A percentile compares a stretch with the other conserved stretches of the same genome.
Evolutionary conservation across 35 echinoderm and acorn worm species (phyloP).

Genomic region (Strongylocentrotus purpuratus): DNA sequence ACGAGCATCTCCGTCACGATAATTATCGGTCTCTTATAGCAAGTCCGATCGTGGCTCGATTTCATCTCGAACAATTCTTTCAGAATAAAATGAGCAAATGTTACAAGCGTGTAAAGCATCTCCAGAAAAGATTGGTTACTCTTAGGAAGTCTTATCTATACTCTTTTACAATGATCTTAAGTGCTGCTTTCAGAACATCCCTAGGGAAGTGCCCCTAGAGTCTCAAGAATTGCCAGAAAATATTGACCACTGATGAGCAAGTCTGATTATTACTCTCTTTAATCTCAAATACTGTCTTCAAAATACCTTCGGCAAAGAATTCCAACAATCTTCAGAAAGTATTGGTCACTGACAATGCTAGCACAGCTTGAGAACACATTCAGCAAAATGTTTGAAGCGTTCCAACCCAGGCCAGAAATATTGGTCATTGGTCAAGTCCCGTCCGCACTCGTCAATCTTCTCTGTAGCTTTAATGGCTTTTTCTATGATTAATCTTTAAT

Average conservation of each 20-base stretch:
- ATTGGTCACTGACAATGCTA: no score
- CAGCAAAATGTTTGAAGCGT: neutral
- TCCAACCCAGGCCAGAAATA: neutral
- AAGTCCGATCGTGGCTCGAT: no score
- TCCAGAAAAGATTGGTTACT: neutral
- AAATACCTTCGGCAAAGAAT: neutral
- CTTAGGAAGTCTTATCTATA: neutral
- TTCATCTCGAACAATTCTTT: no score
- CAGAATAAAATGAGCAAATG: no score
- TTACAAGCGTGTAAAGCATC: neutral
- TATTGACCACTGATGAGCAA: neutral
- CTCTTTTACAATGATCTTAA: slow-evolving; percentile 71
- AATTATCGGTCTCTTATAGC: no score
- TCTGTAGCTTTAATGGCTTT: neutral
- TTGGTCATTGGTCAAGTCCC: neutral
- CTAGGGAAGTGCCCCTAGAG: slow-evolving; percentile 67
- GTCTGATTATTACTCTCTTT: neutral
- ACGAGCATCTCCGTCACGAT: no score
- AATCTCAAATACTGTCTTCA: no score
- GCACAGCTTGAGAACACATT: no score
- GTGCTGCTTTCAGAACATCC: slow-evolving; percentile 78
- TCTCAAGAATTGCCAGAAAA: slow-evolving; percentile 23
- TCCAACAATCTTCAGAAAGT: neutral
- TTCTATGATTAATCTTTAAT: no score
- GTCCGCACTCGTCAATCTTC: neutral